These are phyloP conservation scores for Sinocyclocheilus rhinocerous DNA, from an alignment of 2,113 vertebrate species.

Conservation along the genomic window DNA sequence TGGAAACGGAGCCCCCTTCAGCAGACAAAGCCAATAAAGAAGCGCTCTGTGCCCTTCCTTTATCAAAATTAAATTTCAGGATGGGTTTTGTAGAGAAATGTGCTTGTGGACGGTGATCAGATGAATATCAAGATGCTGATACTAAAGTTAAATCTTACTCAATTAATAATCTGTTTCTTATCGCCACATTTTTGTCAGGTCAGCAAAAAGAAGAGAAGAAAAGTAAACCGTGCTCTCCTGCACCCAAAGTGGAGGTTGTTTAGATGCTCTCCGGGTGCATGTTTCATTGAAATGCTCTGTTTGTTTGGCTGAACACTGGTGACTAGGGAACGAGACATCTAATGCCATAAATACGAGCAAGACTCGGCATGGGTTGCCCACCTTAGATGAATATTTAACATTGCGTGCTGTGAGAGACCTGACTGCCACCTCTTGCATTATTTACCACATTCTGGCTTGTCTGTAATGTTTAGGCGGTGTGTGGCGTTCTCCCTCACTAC, in stretches of 20 bases:
- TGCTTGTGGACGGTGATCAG: neutral
- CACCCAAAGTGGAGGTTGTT: neutral
- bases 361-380: constrained; percentile 30
- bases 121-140: neutral
- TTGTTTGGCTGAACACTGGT: constrained; percentile 15
- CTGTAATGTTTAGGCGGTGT: neutral
- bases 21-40: constrained; percentile 22
- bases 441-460: constrained; percentile 37
- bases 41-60: neutral
- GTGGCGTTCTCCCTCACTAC: neutral
- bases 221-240: neutral
- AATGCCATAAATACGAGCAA: constrained; percentile 3
- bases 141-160: neutral
- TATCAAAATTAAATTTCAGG: neutral
- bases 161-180: neutral
- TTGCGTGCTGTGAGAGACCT: constrained; percentile 47
- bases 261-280: neutral
- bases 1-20: neutral
- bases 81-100: constrained; percentile 5
- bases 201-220: neutral
- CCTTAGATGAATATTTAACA: constrained; percentile 56
- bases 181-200: neutral
- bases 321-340: neutral
- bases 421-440: constrained; percentile 54
- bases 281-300: neutral